Evolutionary conservation across 2,113 vertebrate species (phyloP).

Genomic region (Willisornis vidua): DNA sequence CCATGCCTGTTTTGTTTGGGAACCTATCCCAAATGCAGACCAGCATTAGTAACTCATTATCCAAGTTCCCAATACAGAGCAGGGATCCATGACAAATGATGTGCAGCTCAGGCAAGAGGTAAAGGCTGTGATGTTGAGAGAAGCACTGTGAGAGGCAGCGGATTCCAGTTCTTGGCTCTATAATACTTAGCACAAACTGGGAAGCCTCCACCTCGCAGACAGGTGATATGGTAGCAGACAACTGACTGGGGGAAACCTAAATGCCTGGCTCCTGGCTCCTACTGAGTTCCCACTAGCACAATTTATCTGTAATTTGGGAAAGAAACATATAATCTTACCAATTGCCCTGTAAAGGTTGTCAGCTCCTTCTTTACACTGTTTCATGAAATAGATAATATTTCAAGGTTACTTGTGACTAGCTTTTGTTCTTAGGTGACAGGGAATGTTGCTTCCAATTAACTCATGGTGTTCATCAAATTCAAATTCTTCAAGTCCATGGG

Average conservation of each 20-base stretch:
- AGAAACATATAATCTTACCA: constrained; percentile 40
- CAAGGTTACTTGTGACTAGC: constrained; percentile 16
- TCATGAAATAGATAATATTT: constrained; percentile 1
- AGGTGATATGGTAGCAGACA: neutral
- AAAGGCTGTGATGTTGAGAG: neutral
- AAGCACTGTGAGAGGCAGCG: neutral
- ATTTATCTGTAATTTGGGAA: constrained; percentile 30
- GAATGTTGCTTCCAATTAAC: neutral
- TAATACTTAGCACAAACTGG: neutral
- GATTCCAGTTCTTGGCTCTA: neutral
- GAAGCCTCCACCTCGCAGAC: neutral
- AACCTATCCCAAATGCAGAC: neutral
- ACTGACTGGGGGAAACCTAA: neutral
- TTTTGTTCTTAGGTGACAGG: neutral
- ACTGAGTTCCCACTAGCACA: neutral
- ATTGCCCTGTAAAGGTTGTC: constrained; percentile 21
- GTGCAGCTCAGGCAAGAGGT: neutral
- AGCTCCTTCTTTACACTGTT: neutral
- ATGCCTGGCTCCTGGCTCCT: constrained; percentile 3
- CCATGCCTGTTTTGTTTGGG: neutral
- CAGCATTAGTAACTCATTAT: neutral
- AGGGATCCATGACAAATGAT: neutral
- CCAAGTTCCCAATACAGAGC: neutral
- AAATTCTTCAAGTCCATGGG: neutral
- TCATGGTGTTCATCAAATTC: neutral